Evolutionary conservation across 2,888 invertebrate genomes (phyloP).

Genomic region (Andrena camellia): DNA sequence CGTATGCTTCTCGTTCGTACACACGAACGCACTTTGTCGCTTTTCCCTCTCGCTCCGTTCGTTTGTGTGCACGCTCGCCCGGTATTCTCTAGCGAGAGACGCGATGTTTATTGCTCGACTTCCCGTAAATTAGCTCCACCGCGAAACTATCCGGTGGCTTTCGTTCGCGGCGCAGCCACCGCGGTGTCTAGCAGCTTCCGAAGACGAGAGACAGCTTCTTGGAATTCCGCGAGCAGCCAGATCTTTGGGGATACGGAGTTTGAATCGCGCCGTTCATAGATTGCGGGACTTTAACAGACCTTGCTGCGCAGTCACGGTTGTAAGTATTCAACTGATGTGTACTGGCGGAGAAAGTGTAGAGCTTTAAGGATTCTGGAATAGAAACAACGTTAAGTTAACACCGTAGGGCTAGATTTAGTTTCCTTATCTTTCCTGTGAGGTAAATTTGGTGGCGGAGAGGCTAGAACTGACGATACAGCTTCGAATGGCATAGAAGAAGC

Average conservation of each 20-base stretch:
- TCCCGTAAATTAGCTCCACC: constrained; percentile 82
- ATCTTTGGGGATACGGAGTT: constrained; percentile 24
- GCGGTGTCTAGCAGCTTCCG: constrained; percentile 57
- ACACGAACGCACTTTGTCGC: constrained; percentile 81
- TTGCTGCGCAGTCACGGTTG: no score
- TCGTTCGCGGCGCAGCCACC: constrained; percentile 61
- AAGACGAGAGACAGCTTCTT: constrained; percentile 68
- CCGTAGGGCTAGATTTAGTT: no score
- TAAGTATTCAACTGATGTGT: no score
- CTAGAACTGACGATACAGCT: no score
- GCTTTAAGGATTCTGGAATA: no score
- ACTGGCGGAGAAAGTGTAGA: no score
- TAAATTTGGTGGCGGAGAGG: no score
- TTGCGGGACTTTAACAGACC: not conserved
- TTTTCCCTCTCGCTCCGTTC: constrained; percentile 69
- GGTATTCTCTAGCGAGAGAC: constrained; percentile 82
- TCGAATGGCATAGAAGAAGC: no score
- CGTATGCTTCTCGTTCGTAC: constrained; percentile 81
- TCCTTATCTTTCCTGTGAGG: no score
- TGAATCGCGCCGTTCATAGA: not conserved
- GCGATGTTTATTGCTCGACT: constrained; percentile 83
- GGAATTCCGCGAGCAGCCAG: constrained; percentile 35
- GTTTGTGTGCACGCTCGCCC: constrained; percentile 60
- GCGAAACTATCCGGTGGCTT: constrained; percentile 77
- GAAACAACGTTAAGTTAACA: no score